These are phyloP conservation scores for Symphodus melops DNA, from an alignment of 2,113 vertebrate genomes.

Conservation along the genomic window DNA sequence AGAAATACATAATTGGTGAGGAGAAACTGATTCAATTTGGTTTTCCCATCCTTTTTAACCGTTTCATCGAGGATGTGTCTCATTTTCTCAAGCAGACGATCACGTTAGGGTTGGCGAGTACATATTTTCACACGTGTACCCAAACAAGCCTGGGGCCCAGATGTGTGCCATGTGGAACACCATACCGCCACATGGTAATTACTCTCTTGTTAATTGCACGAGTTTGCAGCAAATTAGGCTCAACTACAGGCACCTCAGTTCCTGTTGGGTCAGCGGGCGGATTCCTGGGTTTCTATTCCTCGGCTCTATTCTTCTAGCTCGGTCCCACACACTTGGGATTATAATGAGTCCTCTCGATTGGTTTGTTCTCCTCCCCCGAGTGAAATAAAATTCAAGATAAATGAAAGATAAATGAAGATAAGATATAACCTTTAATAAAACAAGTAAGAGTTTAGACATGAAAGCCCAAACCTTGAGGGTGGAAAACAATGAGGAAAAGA, in stretches of 20 bases:
- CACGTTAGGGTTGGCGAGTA: background rate
- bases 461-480: too few species aligned
- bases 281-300: background rate
- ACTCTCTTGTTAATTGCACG: background rate
- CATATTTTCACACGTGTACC: background rate
- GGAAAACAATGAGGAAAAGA: too few species aligned
- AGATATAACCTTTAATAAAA: too few species aligned
- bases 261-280: background rate
- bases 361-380: background rate
- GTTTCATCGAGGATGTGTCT: conserved; percentile 13
- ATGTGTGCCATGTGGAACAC: background rate
- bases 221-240: background rate
- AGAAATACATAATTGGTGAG: conserved; percentile 65
- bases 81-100: background rate
- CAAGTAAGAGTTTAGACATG: too few species aligned
- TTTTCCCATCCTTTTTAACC: conserved; percentile 33
- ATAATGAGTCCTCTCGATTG: background rate
- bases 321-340: background rate
- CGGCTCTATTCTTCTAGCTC: background rate
- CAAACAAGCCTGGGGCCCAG: background rate
- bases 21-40: conserved; percentile 56
- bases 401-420: too few species aligned
- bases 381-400: too few species aligned
- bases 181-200: background rate
- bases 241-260: too few species aligned